These are phyloP conservation scores for Sternarchorhynchus goeldii DNA, from an alignment of 2,797 vertebrate genomes.

Conservation along the genomic window DNA sequence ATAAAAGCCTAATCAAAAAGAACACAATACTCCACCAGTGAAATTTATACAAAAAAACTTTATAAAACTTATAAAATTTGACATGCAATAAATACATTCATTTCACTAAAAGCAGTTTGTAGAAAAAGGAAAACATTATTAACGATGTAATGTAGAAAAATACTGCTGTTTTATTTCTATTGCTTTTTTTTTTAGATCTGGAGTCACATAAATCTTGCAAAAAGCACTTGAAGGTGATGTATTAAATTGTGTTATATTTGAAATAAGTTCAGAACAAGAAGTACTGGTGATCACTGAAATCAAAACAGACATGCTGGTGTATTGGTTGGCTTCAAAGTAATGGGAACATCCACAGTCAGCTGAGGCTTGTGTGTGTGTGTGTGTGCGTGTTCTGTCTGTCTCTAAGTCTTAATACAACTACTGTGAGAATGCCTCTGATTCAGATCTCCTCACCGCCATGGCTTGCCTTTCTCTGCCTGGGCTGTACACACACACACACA, in stretches of 20 bases:
- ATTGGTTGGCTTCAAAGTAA: conserved; percentile 52
- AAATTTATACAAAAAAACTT: conserved; percentile 76
- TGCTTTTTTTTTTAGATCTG: conserved; percentile 65
- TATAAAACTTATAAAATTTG: conserved; percentile 74
- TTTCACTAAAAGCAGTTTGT: conserved; percentile 70
- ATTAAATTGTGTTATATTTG: conserved; percentile 56
- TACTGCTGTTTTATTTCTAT: conserved; percentile 77
- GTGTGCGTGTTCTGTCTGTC: conserved; percentile 29
- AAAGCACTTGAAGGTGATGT: conserved; percentile 58
- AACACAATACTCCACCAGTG: conserved; percentile 70
- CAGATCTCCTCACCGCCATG: conserved; percentile 10
- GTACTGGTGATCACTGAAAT: conserved; percentile 56
- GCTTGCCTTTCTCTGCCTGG: neutral
- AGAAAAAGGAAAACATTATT: conserved; percentile 70
- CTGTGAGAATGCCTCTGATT: conserved; percentile 37
- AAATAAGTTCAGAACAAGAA: conserved; percentile 58
- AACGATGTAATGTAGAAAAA: conserved; percentile 73
- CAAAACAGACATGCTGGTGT: conserved; percentile 57
- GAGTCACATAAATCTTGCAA: conserved; percentile 54
- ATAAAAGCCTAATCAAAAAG: conserved; percentile 78
- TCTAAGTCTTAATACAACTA: conserved; percentile 29
- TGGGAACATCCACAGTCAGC: conserved; percentile 53
- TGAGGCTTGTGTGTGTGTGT: conserved; percentile 2
- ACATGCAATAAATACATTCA: conserved; percentile 90
- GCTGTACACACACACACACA: neutral